phyloP scores from a whole-genome alignment of 92 coral and sea anemone species.

The Palythoa caribaeorum region DNA sequence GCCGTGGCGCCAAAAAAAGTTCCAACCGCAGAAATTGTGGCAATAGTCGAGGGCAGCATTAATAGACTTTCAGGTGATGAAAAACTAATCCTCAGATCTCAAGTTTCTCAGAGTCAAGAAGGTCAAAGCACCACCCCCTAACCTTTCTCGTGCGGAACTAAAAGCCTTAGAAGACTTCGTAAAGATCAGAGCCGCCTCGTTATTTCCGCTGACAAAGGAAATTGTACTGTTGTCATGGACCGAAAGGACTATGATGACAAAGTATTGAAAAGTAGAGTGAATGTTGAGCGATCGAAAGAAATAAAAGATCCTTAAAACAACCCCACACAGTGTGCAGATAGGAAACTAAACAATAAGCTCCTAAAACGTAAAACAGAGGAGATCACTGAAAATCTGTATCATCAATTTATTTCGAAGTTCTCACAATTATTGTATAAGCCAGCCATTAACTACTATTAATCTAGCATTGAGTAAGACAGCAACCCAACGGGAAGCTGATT shows the following conservation, averaged over 20 bases:
- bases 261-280: background rate
- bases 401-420: background rate
- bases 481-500: no score
- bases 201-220: background rate
- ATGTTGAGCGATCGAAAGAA: slow-evolving; percentile 21
- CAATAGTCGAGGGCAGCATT: background rate
- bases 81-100: slow-evolving; percentile 1
- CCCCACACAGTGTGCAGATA: background rate
- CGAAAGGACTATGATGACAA: slow-evolving; percentile 28
- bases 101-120: background rate
- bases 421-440: no score
- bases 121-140: background rate
- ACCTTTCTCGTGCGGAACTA: background rate
- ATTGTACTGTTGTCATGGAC: slow-evolving; percentile 13
- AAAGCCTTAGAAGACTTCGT: background rate
- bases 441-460: no score
- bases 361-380: background rate
- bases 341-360: background rate
- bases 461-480: no score
- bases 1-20: slow-evolving; percentile 30
- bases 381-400: background rate
- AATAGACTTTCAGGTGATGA: background rate
- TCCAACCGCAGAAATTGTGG: slow-evolving; percentile 7
- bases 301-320: slow-evolving; percentile 26
- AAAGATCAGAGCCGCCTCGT: background rate